These are phyloP conservation scores for Porphyrio hochstetteri DNA, from an alignment of 2,113 vertebrate species.

Conservation along the genomic window DNA sequence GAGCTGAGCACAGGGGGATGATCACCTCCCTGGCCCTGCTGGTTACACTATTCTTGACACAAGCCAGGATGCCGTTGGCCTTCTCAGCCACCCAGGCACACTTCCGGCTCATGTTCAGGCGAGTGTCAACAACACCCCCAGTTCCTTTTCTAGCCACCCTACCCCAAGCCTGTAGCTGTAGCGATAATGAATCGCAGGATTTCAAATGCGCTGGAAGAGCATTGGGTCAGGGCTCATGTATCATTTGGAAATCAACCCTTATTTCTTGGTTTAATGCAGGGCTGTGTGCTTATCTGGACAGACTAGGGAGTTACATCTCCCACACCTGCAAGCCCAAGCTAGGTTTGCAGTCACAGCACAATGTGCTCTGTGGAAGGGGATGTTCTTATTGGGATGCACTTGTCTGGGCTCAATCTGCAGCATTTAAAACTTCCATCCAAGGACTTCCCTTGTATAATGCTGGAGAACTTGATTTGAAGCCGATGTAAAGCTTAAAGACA, in stretches of 20 bases:
- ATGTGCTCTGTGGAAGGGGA: not conserved
- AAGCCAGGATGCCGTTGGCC: no score
- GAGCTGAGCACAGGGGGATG: no score
- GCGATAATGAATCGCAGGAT: not conserved
- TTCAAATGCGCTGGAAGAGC: not conserved
- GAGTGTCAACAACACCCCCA: no score
- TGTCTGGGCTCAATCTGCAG: not conserved
- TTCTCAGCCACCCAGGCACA: no score
- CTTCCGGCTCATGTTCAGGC: no score
- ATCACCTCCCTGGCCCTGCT: no score
- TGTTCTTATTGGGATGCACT: not conserved
- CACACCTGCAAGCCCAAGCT: not conserved
- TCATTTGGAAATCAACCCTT: not conserved
- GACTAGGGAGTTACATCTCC: not conserved
- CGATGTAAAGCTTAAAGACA: not conserved
- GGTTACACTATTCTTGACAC: no score
- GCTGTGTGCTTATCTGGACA: not conserved
- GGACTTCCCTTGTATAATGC: not conserved
- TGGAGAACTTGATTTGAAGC: not conserved
- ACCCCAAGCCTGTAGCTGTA: no score
- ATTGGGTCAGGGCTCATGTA: not conserved
- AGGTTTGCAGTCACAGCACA: not conserved
- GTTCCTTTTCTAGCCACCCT: no score
- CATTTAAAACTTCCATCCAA: not conserved
- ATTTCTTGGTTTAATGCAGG: not conserved